Conservation (phyloP, 1,140 invertebrate species). For the Camponotus vicinus region DNA sequence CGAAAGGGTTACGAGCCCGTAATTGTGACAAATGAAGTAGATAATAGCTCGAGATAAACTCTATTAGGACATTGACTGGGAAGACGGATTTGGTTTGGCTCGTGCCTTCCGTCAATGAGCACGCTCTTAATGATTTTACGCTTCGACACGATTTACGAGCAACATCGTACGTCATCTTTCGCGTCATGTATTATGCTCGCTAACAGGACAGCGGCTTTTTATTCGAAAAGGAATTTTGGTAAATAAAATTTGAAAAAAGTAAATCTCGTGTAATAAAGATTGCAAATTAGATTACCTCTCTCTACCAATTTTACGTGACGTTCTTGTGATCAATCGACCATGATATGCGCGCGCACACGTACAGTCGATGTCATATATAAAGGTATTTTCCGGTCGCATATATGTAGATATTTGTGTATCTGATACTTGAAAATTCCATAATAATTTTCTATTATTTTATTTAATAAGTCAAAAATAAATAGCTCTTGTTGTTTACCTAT, state of each 20-base stretch:
- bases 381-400: background rate
- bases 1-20: conserved; percentile 49
- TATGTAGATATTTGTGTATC: background rate
- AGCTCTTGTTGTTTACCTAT: background rate
- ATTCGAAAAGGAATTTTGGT: background rate
- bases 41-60: conserved; percentile 57
- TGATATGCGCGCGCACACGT: conserved; percentile 80
- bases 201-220: background rate
- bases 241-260: background rate
- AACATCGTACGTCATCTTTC: background rate
- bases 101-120: background rate
- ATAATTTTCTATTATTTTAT: background rate
- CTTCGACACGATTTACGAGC: background rate
- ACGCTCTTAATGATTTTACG: background rate
- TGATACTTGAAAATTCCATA: background rate
- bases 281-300: conserved; percentile 36
- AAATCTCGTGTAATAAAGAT: background rate
- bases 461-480: background rate
- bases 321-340: conserved; percentile 84
- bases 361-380: background rate
- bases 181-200: background rate
- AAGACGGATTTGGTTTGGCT: conserved; percentile 40
- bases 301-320: conserved; percentile 75
- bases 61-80: conserved; percentile 43
- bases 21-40: conserved; percentile 61